Evolutionary conservation across 2,888 invertebrate genomes (phyloP).

Genomic region (Zelleria hepariella): DNA sequence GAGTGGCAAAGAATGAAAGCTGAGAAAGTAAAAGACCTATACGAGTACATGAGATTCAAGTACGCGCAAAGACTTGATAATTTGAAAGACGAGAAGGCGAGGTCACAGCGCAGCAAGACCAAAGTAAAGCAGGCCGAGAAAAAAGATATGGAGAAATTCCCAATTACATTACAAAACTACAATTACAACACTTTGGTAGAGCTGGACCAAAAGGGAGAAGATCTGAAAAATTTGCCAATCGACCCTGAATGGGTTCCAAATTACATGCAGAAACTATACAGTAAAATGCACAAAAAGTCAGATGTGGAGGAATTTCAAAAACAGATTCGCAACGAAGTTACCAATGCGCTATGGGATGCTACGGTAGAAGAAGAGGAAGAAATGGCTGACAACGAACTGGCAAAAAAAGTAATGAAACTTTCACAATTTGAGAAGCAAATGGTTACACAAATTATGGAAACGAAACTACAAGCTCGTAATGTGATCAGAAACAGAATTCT

Average conservation of each 20-base stretch:
- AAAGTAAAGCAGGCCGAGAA: slow-evolving; percentile 29
- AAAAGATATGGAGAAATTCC: slow-evolving; percentile 48
- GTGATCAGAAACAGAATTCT: slow-evolving; percentile 66
- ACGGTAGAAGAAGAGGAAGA: slow-evolving; percentile 65
- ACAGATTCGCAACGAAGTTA: slow-evolving; percentile 59
- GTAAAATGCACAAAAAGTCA: slow-evolving; percentile 45
- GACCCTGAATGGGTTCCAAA: slow-evolving; percentile 55
- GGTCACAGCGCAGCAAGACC: slow-evolving; percentile 16
- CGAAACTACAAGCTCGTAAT: slow-evolving; percentile 70
- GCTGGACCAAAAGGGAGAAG: slow-evolving; percentile 40
- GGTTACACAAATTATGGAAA: slow-evolving; percentile 74
- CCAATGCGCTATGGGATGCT: slow-evolving; percentile 66
- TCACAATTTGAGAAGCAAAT: slow-evolving; percentile 78
- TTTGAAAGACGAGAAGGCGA: slow-evolving; percentile 37
- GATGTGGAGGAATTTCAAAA: slow-evolving; percentile 61
- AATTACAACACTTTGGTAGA: slow-evolving; percentile 50
- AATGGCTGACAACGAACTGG: slow-evolving; percentile 61
- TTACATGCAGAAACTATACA: slow-evolving; percentile 62
- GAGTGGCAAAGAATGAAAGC: slow-evolving; percentile 72
- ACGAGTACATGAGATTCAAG: slow-evolving; percentile 48
- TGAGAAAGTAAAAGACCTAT: slow-evolving; percentile 50
- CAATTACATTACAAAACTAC: slow-evolving; percentile 41
- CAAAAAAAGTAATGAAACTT: slow-evolving; percentile 71
- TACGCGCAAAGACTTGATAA: slow-evolving; percentile 48
- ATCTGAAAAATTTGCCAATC: slow-evolving; percentile 16